Evolutionary conservation across 37 sponge, comb jelly and placozoan genomes (phyloP), one percentile per base, ranked within the genome.

Genomic region (Dysidea cf. avara): DNA sequence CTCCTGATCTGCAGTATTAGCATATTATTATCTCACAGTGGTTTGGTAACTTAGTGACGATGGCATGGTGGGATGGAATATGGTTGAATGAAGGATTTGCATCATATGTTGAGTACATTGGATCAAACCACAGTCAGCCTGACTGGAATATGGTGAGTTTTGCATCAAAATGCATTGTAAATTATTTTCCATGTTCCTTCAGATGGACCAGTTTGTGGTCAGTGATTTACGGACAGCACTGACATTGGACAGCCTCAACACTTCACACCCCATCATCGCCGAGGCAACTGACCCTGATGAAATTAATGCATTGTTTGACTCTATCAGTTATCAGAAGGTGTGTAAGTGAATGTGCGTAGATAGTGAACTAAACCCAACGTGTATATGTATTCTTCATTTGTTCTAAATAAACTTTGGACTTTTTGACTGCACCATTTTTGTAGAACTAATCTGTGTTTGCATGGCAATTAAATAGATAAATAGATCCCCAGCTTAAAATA

Each of bases 11-110:
- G n/a, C n/a, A n/a, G n/a, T n/a, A n/a, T n/a, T n/a, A n/a, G n/a
- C 9, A n/a, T 58, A 25, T 58, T 58, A 11, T 58, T 58, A 7
- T 58, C 60, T 58, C 61, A 35, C 76, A 97, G 93, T 97, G 99
- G 99, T 97, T 97, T 92, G 99, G 99, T 71, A 85, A 97, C 69
- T 85, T 97, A 18, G 95, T 97, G 28, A 97, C 99, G 39, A 97
- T 97, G 99, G 75, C 77, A 16, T 97, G 99, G 99, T 97, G 99
- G 99, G 86, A 94, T 83, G 95, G 96, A 50, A 66, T 97, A 37
- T 97, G 99, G 99, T 78, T 97, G 13, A 97, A 97, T 63, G 99
- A 97, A 80, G 99, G 95, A 3, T 97, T 97, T 72, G 99, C 99
- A 5, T 77, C 83, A 28, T 97, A 78, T 64, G 73, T 91, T 30